phyloP scores from a whole-genome alignment of 2,113 vertebrate genomes.

The Grammomys dolichurus region DNA sequence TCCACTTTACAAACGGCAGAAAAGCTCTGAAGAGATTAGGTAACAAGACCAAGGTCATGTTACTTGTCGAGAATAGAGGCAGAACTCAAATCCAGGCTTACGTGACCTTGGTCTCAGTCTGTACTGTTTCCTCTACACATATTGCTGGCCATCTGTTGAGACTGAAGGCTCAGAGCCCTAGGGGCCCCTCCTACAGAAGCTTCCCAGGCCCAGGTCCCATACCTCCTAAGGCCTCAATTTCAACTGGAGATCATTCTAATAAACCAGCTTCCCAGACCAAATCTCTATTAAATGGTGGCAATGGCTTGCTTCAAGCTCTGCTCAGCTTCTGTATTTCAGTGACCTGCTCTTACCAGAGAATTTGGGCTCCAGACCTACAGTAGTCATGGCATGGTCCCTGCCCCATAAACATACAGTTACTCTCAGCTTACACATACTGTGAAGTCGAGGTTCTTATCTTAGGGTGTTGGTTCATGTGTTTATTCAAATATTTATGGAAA shows the following conservation, averaged over 20 bases:
- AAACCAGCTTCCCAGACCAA: constrained; percentile 34
- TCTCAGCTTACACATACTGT: constrained; percentile 65
- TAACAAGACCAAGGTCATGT: constrained; percentile 17
- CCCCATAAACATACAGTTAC: constrained; percentile 73
- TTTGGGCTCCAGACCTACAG: constrained; percentile 43
- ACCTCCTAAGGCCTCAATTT: not conserved
- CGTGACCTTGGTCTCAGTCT: constrained; percentile 24
- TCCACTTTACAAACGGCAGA: constrained; percentile 36
- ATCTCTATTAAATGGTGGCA: constrained; percentile 21
- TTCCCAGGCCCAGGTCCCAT: not conserved
- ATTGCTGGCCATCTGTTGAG: not conserved
- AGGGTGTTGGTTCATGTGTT: constrained; percentile 77
- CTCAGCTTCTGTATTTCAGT: not conserved
- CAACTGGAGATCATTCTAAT: not conserved
- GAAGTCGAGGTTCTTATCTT: constrained; percentile 76
- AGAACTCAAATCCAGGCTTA: constrained; percentile 36
- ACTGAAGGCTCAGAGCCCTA: not conserved
- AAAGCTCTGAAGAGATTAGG: constrained; percentile 28
- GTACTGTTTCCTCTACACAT: not conserved
- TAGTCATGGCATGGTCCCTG: constrained; percentile 48
- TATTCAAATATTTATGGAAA: constrained; percentile 82
- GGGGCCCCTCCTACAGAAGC: not conserved
- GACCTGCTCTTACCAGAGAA: constrained; percentile 38
- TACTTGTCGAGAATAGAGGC: not conserved
- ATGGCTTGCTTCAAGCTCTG: not conserved